Base-by-base conservation (phyloP, 2,888 invertebrate genomes). In the Thecophora atra region DNA sequence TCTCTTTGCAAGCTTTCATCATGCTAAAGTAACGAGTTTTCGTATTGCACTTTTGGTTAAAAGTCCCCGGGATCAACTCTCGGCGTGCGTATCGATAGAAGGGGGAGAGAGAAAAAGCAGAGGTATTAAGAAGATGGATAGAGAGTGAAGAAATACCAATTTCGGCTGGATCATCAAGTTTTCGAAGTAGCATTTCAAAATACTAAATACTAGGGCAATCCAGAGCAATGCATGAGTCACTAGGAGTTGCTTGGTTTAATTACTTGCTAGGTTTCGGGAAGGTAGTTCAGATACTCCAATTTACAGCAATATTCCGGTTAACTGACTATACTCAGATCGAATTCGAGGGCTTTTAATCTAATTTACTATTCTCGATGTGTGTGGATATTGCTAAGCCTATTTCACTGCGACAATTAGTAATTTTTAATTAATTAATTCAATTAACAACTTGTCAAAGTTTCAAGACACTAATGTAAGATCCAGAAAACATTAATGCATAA, bases 91-190 rank as follows among this genome's bases (percentile, higher is more conserved):
- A 13, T 47, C n/a, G 15, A 6, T 30, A 37, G 30, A 21, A 68
- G 52, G 11, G 65, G 30, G 65, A 65, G 51, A 65, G 17, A 65
- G 28, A n/a, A n/a, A n/a, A n/a, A 47, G 51, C 4, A 26, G 19
- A 28, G 2, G 47, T 11, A n/a, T 47, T 8, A 28, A 21, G n/a
- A 6, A 21, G 54, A 54, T 15, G n/a, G 54, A 54, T 21, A 54
- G 54, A 54, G 51, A 51, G 21, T 15, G 13, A 60, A 62, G 65
- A 70, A 17, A 70, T 26, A 72, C 4, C 52, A 72, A 44, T 58
- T 58, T 15, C 47, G 42, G 47, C 56, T 42, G 24, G 19, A 11
- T n/a, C 11, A 24, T 3, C 3, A 24, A 11, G 7, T 15, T 24
- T 58, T 26, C 26, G 13, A 69, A 69, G 60, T 24, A 24, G 15